A percentile compares a stretch with the other conserved stretches of the same genome.
These are phyloP conservation scores for Cylloceria caligata DNA, from an alignment of 2,888 invertebrate genomes.

Conservation along the genomic window DNA sequence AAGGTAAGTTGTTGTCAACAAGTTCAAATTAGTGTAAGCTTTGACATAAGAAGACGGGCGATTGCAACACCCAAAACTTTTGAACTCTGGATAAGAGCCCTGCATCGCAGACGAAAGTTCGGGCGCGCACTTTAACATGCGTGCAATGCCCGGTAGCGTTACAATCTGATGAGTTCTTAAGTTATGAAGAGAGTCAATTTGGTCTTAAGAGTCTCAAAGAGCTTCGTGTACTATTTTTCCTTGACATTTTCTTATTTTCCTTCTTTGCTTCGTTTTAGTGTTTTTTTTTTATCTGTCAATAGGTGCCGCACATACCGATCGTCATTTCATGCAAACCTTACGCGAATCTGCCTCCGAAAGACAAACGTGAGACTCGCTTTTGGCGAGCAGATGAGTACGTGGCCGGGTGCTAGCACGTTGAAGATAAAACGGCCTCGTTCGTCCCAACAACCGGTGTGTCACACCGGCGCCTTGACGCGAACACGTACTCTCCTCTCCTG, in stretches of 20 bases:
- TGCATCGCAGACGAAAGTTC: no score
- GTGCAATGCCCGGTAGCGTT: no score
- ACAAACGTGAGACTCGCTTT: constrained; percentile 45
- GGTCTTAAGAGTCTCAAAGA: no score
- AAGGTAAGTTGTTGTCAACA: no score
- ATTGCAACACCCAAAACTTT: no score
- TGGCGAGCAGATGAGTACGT: constrained; percentile 26
- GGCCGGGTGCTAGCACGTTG: no score
- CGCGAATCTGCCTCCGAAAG: constrained; percentile 9
- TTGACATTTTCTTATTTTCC: neutral
- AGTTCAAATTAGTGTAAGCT: no score
- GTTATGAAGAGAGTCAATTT: no score
- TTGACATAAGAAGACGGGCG: no score
- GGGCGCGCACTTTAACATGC: no score
- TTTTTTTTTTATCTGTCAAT: neutral
- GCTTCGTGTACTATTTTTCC: neutral
- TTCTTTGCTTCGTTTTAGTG: neutral
- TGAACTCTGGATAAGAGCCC: no score
- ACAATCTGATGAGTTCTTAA: no score
- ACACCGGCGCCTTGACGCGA: constrained; percentile 60
- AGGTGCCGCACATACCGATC: neutral
- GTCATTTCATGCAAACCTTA: constrained; percentile 42
- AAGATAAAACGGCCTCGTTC: constrained; percentile 55
- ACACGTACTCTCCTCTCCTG: constrained; percentile 33
- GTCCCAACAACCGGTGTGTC: constrained; percentile 61